Conservation (phyloP, 2,888 invertebrate genomes). For the Choristoneura rosaceana region DNA sequence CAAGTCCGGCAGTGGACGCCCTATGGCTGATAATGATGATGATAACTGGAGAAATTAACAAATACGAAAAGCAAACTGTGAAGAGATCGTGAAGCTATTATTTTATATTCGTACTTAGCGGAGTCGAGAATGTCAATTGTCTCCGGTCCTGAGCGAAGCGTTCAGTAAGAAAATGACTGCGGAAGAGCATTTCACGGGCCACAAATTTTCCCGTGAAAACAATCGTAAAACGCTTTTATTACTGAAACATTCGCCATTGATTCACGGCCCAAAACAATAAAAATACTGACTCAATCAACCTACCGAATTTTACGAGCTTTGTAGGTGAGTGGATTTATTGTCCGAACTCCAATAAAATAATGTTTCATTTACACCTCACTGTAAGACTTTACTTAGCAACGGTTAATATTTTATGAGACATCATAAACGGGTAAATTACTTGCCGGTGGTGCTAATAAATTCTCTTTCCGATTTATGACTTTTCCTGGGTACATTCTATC, state of each 20-base stretch:
- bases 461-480: conserved; percentile 18
- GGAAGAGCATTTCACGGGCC: conserved; percentile 80
- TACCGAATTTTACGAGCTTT: conserved; percentile 77
- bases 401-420: conserved; percentile 52
- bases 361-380: conserved; percentile 76
- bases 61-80: neutral
- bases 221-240: conserved; percentile 84
- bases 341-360: conserved; percentile 72
- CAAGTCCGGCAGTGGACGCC: too few relatives aligned
- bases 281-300: conserved; percentile 85
- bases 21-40: too few relatives aligned
- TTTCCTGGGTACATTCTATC: conserved; percentile 1
- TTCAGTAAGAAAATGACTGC: conserved; percentile 74
- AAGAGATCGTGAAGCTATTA: conserved; percentile 42
- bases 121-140: conserved; percentile 38
- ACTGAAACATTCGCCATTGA: conserved; percentile 84
- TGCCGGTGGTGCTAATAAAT: conserved; percentile 35
- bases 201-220: conserved; percentile 83
- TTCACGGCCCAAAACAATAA: conserved; percentile 83
- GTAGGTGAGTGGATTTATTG: conserved; percentile 81
- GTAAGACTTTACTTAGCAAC: conserved; percentile 56
- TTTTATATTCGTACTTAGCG: conserved; percentile 39
- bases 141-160: conserved; percentile 41
- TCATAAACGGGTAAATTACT: conserved; percentile 44
- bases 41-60: neutral